phyloP scores from a whole-genome alignment of 2,888 invertebrate species.

The Phengaris alcon region DNA sequence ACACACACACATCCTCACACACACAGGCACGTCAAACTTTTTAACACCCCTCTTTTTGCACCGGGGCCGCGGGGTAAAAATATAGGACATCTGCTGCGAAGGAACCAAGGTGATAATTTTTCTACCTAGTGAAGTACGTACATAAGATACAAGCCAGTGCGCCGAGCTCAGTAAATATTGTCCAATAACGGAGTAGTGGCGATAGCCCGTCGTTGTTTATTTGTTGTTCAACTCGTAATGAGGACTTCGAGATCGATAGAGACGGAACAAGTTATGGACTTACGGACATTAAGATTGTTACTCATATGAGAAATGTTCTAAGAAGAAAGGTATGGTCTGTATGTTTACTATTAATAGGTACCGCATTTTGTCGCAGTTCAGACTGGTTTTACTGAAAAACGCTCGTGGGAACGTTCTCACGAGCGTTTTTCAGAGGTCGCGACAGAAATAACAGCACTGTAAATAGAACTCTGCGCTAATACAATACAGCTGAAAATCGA shows the following conservation, averaged over 20 bases:
- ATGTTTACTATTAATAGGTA: too few species aligned
- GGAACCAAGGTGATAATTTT: not conserved
- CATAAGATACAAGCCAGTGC: constrained; percentile 26
- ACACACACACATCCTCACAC: too few species aligned
- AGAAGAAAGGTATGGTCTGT: too few species aligned
- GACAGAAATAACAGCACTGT: too few species aligned
- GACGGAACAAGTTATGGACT: constrained; percentile 39
- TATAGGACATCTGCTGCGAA: not conserved
- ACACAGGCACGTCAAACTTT: too few species aligned
- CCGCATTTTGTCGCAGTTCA: too few species aligned
- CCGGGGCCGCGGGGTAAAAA: not conserved
- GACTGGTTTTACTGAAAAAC: too few species aligned
- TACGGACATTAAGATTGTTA: not conserved
- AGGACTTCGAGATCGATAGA: constrained; percentile 46
- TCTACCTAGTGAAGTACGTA: not conserved
- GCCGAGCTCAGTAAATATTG: constrained; percentile 48
- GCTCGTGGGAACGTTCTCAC: too few species aligned
- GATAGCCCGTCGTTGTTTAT: constrained; percentile 55
- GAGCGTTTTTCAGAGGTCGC: too few species aligned
- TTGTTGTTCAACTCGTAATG: constrained; percentile 63
- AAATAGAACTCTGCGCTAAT: too few species aligned
- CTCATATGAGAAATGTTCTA: not conserved
- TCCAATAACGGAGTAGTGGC: constrained; percentile 55
- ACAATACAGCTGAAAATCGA: too few species aligned
- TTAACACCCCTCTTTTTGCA: too few species aligned